Evolutionary conservation across 2,888 invertebrate species (phyloP), one percentile per base, ranked within the genome.

Genomic region (Pristionchus maxplancki): DNA sequence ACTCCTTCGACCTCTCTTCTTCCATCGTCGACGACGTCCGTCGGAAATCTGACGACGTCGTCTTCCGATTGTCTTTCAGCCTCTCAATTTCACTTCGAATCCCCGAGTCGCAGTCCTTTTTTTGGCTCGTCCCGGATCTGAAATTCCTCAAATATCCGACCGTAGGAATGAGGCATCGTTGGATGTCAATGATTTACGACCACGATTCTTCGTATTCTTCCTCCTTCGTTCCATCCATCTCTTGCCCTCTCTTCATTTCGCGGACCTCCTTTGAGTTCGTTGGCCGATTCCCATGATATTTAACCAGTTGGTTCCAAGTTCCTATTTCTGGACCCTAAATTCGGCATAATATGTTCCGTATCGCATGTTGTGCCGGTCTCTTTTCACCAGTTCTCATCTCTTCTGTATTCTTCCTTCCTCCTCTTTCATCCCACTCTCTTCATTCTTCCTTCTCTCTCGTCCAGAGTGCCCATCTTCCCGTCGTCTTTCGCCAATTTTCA

Each of bases 321-420:
- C 67, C 31, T 13, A 24, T 62, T 11, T 62, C 20, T 24, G 15
- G 15, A n/a, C 31, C 24, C 28, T 28, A 28, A 67, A 67, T 67
- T 67, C 20, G 67, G 31, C 1, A 34, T 17, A 67, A 31, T 67
- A 31, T 67, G 31, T 2, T 34, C 71, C 34, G 17, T 37, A 20
- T 71, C 4, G 37, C 13, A 37, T 37, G 34, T 71, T 71, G 13
- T 71, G 31, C 34, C 8, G n/a, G 37, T 15, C 11, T 15, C 71
- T 37, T 31, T 71, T 71, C 37, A 58, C 71, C 71, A 37, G 71
- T 71, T 37, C 71, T 31, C 71, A 24, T 37, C 31, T 71, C 71
- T 31, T 71, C 71, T 37, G 37, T 37, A 71, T 31, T 71, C 34
- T 71, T 34, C 71, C 34, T 78, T 78, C 78, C 74, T 34, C 78